Base-by-base conservation (phyloP, 1,140 invertebrate species). In the Camponotus pennsylvanicus region DNA sequence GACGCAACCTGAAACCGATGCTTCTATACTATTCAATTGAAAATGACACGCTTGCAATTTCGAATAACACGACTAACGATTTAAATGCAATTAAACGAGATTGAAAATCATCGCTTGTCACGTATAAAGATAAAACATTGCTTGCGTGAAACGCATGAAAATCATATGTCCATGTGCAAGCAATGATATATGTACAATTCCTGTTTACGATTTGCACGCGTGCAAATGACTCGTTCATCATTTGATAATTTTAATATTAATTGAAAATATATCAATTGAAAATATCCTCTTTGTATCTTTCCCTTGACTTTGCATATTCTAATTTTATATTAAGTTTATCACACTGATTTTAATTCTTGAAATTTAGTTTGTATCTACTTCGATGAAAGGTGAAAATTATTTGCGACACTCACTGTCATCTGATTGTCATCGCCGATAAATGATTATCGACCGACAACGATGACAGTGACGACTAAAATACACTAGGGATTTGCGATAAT, bases 401-500 rank as follows among this genome's bases (percentile, higher is more conserved):
- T 82, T 73, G 40, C 67, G 13, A 45, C 11, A 11, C 21, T 70
- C 5, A 52, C 18, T 82, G 45, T 73, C 55, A 21, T 2, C 11
- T 71, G 42, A 61, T 45, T 82, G 55, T 34, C 42, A 84, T 66
- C 59, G 9, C 45, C 59, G 49, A 66, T 85, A 85, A 85, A 85
- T 21, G 82, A 82, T 73, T 82, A 73, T 73, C 67, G 66, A 59
- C 37, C 34, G 3, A 71, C 52, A 67, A 8, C 0, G 52, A 82
- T 61, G 79, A 73, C 78, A 82, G 52, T 34, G n/a, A 70, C 40
- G 67, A 37, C 15, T 73, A 73, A 70, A 82, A 73, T 61, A 73
- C 55, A 71, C 67, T 52, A 69, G n/a, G 64, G 34, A 82, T 61
- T 55, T 59, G 52, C 55, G 79, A 82, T 82, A 82, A 73, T 73